Conservation (phyloP, 2,113 vertebrate genomes). For the Nothocercus julius region DNA sequence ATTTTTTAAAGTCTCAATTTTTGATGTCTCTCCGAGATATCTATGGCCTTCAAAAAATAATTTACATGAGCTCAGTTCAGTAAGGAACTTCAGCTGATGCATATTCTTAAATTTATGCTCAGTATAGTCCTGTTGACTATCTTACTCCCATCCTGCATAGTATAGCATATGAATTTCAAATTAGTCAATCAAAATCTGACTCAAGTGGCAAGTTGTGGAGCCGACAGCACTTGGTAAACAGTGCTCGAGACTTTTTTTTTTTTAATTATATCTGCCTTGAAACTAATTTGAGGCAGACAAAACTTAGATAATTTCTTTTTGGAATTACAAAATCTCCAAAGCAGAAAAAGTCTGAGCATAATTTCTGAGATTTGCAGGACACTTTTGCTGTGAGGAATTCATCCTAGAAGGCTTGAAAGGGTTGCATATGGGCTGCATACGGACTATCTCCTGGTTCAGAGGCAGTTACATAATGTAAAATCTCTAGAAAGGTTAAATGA, state of each 20-base stretch:
- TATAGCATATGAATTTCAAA: background rate
- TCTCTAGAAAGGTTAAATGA: background rate
- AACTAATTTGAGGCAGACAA: background rate
- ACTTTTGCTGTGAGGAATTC: background rate
- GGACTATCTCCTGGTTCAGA: background rate
- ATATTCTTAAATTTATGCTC: background rate
- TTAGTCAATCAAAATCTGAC: background rate
- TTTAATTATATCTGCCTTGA: background rate
- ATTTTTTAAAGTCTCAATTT: background rate
- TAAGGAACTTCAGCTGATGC: background rate
- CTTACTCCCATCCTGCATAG: background rate
- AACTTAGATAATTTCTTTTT: background rate
- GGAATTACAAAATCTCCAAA: background rate
- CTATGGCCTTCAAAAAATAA: background rate
- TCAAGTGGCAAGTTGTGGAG: fast-evolving
- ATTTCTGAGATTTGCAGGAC: background rate
- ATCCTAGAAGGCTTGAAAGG: background rate
- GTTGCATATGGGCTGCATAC: background rate
- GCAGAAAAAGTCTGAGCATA: background rate
- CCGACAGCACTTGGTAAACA: background rate
- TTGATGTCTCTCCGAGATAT: background rate
- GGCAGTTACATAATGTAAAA: background rate
- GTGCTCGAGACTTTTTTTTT: background rate
- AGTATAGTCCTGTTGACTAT: background rate
- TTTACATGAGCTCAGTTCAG: background rate